Base-by-base conservation (phyloP, 1,140 invertebrate genomes). In the Magallana angulata region DNA sequence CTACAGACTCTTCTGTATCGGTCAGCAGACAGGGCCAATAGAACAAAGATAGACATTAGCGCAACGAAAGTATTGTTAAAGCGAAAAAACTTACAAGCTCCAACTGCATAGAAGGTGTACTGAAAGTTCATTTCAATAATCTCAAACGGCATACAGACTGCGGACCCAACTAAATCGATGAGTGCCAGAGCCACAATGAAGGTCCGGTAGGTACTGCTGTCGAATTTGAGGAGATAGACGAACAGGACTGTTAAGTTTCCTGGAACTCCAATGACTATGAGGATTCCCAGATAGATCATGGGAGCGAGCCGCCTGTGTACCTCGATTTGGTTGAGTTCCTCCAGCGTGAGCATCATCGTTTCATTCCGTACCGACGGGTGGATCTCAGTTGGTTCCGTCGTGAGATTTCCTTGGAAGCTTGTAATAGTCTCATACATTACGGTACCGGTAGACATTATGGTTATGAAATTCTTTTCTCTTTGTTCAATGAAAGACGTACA, bases 131-230 rank as follows among this genome's bases (percentile, higher is more conserved):
- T 86, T 82, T 92, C 91, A 1, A 91, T n/a, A 5, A 91, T 89
- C 86, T 93, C 92, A 64, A 91, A 91, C 1, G 92, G 92, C 57
- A 93, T 88, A 3, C 88, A 86, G 11, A 92, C n/a, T 16, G 80
- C 7, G 80, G 90, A 92, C 36, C 84, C 88, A 12, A 91, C 57
- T 2, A 92, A n/a, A 82, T 93, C 92, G 48, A 90, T 82, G 12
- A 89, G 48, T 3, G 92, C 90, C 68, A 93, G 83, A 24, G 85
- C 85, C 36, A 92, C 48, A 82, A 93, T 90, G 86, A 91, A 92
- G 16, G 81, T 91, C 2, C 90, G 88, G 1, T 91, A 87, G 18
- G 92, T 88, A 84, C 85, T 90, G 60, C 82, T 62, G 14, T 87
- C 86, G 86, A 91, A 91, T 48, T 83, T 68, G 36, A 64, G 57